Conservation (phyloP, 2,113 vertebrate genomes). For the Sakesphorus luctuosus region DNA sequence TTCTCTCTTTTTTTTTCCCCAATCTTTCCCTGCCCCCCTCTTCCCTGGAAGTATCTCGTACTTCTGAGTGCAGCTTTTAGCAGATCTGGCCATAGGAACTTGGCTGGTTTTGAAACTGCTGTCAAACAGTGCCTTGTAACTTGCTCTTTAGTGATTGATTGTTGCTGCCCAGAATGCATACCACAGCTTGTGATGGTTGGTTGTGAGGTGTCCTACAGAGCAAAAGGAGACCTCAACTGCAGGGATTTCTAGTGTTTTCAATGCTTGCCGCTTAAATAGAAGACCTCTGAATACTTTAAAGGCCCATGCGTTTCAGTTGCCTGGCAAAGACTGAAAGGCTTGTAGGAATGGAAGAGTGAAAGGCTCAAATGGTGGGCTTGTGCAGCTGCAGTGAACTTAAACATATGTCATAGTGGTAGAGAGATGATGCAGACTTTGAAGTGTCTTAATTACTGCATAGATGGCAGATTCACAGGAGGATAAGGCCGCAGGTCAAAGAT, state of each 20-base stretch:
- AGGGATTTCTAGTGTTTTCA: slow-evolving; percentile 1
- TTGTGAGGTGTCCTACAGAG: neutral
- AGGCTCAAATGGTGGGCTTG: neutral
- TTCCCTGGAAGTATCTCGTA: neutral
- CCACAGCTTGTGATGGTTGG: neutral
- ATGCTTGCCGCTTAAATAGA: neutral
- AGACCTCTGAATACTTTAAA: neutral
- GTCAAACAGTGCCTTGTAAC: neutral
- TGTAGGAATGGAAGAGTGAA: neutral
- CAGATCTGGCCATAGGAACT: neutral
- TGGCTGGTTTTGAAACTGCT: neutral
- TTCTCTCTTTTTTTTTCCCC: neutral
- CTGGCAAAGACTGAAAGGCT: slow-evolving; percentile 18
- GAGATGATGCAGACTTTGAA: neutral
- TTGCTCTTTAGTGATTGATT: neutral
- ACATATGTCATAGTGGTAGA: neutral
- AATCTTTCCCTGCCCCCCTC: fast-evolving
- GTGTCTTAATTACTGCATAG: neutral
- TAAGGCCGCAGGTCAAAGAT: neutral
- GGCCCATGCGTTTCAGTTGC: neutral
- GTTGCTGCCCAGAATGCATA: neutral
- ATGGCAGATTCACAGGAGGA: neutral
- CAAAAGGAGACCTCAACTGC: neutral
- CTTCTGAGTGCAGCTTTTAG: neutral
- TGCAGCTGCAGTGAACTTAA: neutral